Evolutionary conservation across 2,797 vertebrate species (phyloP), one percentile per base, ranked within the genome.

Genomic region (Salarias fasciatus): DNA sequence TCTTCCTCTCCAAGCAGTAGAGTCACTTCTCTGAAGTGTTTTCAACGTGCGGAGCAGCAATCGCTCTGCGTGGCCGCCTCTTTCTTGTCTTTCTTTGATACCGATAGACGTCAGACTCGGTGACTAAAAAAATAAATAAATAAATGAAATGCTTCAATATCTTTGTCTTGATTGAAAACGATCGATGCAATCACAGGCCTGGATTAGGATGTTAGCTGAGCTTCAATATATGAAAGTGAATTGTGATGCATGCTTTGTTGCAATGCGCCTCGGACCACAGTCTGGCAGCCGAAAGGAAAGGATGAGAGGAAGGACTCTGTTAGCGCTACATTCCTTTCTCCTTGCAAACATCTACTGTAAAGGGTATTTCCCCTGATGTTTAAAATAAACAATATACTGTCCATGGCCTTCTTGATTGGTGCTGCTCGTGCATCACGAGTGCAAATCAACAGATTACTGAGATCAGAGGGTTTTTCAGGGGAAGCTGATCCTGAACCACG

Each of bases 261-360:
- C 55, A 54, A 46, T 43, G 61, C 71, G 65, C 80, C 62, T 46
- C 31, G 62, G 76, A 54, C 66, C 50, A n/a, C 54, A 80, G 84
- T 81, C 57, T 11, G 24, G 1, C 47, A 57, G 80, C 73, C 85
- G 79, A 70, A 10, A 41, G 45, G 43, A 74, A 47, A 66, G 52
- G 66, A 83, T 71, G 75, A 82, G 79, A 82, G 75, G 80, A 86
- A 80, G 61, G 75, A 80, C 79, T 52, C 67, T 67, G 70, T 73
- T 69, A 69, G 69, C 51, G 52, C 63, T 58, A 57, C 43, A 55
- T 63, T 73, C 45, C 51, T 68, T 31, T 30, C 53, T 82, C 47
- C 78, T 64, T 74, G 43, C 62, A 80, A 72, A 71, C 72, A 13
- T 48, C 40, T 43, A 62, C 73, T 57, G 53, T 66, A 66, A 57